Evolutionary conservation across 2,888 invertebrate genomes (phyloP), one percentile per base, ranked within the genome.

Genomic region (Amiota mariae): DNA sequence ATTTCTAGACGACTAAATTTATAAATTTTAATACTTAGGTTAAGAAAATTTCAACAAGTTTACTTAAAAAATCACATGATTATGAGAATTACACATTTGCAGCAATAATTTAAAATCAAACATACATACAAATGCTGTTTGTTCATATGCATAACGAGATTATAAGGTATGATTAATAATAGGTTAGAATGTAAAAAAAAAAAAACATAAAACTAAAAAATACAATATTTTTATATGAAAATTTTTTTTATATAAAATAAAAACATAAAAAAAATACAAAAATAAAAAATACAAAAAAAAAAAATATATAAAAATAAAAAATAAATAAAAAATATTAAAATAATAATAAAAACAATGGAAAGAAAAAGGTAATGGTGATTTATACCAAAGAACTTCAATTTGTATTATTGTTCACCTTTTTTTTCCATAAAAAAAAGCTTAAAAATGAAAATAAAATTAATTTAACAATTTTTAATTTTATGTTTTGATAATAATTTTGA

Each of bases 241-340:
- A 71, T 70, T 66, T 59, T 74, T 68, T 67, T 71, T 74, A 72
- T 74, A 18, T 59, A 59, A 59, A 59, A 72, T 59, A 63, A 73
- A 59, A 74, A 72, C 72, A 70, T 74, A 67, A 71, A 57, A 75
- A 61, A 59, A 64, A 64, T 71, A 72, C 70, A 73, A 63, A 59
- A 47, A 54, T n/a, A 59, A 70, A 8, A 59, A 64, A 64, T 71
- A 72, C 70, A 73, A 63, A 59, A 47, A 54, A n/a, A 59, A 70
- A 8, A n/a, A n/a, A n/a, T n/a, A n/a, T n/a, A 72, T 59, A 63
- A 73, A 59, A 74, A 72, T 70, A 70, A 76, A 67, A 71, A 57
- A 75, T 54, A 59, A 64, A 64, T 71, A 72, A 64, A 73, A 63
- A 59, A 47, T n/a, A 54, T n/a, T 54, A 70, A 8, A 70, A 48